These are phyloP conservation scores for Troides helena DNA, from an alignment of 2,888 invertebrate genomes.

Conservation along the genomic window DNA sequence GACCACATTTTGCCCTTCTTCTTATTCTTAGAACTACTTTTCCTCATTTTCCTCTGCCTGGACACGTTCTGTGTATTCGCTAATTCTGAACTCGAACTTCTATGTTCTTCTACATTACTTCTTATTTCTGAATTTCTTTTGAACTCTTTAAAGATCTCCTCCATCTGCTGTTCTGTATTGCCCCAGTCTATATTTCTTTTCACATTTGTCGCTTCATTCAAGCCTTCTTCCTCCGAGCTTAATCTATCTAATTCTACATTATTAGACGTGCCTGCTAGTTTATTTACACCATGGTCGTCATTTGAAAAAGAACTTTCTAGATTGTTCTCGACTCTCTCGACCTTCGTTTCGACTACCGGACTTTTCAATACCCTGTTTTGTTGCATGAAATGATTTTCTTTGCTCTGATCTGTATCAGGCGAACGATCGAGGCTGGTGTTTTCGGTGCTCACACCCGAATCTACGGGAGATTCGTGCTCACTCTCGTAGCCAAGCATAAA, in stretches of 20 bases:
- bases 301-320: slow-evolving; percentile 65
- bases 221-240: slow-evolving; percentile 50
- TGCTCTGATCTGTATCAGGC: slow-evolving; percentile 78
- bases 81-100: slow-evolving; percentile 41
- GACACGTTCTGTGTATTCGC: slow-evolving; percentile 49
- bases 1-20: slow-evolving; percentile 69
- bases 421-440: slow-evolving; percentile 85
- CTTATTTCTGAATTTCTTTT: slow-evolving; percentile 56
- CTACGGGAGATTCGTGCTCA: slow-evolving; percentile 73
- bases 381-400: slow-evolving; percentile 63
- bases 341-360: slow-evolving; percentile 47
- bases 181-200: slow-evolving; percentile 53
- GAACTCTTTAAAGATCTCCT: slow-evolving; percentile 62
- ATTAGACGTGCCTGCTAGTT: slow-evolving; percentile 65
- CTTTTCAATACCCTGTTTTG: slow-evolving; percentile 69
- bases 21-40: slow-evolving; percentile 53
- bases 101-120: slow-evolving; percentile 46
- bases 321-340: slow-evolving; percentile 44
- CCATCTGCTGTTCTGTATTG: slow-evolving; percentile 54
- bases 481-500: slow-evolving; percentile 76
- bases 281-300: slow-evolving; percentile 56
- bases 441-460: slow-evolving; percentile 87
- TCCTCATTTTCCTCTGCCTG: slow-evolving; percentile 54
- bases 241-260: slow-evolving; percentile 52
- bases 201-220: slow-evolving; percentile 44